A percentile compares a stretch with the other conserved stretches of the same genome.
Conservation (phyloP, 1,140 invertebrate genomes). For the Macrostomum lignano region DNA sequence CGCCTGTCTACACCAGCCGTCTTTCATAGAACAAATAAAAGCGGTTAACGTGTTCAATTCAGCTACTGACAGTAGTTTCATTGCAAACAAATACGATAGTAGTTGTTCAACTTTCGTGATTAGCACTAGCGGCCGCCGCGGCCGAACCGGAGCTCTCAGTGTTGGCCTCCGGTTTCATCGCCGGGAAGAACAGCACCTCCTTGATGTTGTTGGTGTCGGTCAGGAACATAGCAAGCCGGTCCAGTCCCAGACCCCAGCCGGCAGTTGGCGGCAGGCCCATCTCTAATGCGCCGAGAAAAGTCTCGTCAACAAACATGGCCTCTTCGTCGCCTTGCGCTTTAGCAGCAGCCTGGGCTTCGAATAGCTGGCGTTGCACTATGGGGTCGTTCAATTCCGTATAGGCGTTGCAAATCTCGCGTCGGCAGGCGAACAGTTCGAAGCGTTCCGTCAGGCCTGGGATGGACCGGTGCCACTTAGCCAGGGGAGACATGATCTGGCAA, state of each 20-base stretch:
- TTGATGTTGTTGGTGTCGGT: constrained; percentile 96
- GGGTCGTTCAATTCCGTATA: constrained; percentile 99
- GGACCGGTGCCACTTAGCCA: constrained; percentile 82
- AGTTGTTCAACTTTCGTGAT: too few species aligned
- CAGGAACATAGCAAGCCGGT: constrained; percentile 82
- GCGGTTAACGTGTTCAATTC: too few species aligned
- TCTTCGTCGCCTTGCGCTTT: constrained; percentile 96
- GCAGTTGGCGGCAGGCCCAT: constrained; percentile 94
- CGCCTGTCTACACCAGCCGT: too few species aligned
- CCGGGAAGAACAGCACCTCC: constrained; percentile 37
- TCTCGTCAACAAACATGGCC: constrained; percentile 80
- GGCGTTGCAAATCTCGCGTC: constrained; percentile 88
- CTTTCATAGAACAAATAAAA: too few species aligned
- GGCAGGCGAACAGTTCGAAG: constrained; percentile 87
- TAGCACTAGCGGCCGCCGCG: too few species aligned
- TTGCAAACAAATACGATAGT: too few species aligned
- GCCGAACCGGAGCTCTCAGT: too few species aligned
- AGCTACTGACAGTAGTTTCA: too few species aligned
- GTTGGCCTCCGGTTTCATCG: constrained; percentile 39
- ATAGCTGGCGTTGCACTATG: constrained; percentile 60
- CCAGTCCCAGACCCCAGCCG: constrained; percentile 88
- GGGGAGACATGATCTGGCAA: constrained; percentile 94
- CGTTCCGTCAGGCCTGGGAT: constrained; percentile 63
- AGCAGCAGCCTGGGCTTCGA: constrained; percentile 74
- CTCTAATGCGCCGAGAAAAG: constrained; percentile 77